phyloP scores from a whole-genome alignment of 2,888 invertebrate species.

The Glaucopsyche alexis region DNA sequence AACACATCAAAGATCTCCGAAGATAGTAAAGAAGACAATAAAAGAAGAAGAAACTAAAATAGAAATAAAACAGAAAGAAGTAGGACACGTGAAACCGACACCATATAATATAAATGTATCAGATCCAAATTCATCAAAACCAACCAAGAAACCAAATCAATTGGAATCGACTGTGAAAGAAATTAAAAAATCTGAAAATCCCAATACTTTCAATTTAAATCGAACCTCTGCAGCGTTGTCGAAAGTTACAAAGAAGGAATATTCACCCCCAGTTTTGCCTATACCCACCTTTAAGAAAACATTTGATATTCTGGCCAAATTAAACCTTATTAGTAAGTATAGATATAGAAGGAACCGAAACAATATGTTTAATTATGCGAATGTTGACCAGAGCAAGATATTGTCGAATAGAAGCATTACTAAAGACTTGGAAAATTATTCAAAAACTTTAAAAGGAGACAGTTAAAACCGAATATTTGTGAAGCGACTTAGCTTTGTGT shows the following conservation, averaged over 20 bases:
- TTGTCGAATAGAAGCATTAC: constrained; percentile 3
- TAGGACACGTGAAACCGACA: neutral
- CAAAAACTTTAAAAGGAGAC: neutral
- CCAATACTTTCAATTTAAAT: neutral
- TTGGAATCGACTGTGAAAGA: neutral
- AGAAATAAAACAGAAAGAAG: neutral
- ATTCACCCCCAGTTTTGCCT: constrained; percentile 60
- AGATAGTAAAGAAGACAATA: neutral
- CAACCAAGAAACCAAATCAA: neutral
- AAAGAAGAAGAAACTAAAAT: neutral
- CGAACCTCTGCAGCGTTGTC: constrained; percentile 31
- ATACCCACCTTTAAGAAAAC: constrained; percentile 53
- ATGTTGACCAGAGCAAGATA: neutral
- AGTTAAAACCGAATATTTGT: neutral
- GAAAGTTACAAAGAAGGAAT: constrained; percentile 34
- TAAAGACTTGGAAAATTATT: constrained; percentile 1
- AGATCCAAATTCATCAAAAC: no score
- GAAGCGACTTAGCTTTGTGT: no score
- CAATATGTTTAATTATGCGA: neutral
- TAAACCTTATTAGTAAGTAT: constrained; percentile 35
- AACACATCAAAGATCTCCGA: neutral
- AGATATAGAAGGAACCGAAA: neutral
- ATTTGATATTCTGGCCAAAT: constrained; percentile 37
- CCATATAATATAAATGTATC: neutral
- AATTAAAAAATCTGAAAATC: neutral